Conservation (phyloP, 2,113 vertebrate genomes). For the Danionella cerebrum region DNA sequence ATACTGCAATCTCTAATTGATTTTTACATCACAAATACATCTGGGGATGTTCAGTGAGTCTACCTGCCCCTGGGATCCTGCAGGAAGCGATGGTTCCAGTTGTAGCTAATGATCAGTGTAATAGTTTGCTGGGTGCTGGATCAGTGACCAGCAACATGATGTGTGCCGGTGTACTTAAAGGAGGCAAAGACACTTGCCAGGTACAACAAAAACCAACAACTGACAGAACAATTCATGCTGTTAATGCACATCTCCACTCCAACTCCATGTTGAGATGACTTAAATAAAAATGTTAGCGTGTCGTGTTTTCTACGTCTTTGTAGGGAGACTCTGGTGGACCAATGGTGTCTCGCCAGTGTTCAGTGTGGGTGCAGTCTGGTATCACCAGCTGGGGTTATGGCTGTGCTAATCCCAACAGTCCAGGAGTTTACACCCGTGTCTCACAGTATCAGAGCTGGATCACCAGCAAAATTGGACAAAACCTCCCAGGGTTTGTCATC, state of each 20-base stretch:
- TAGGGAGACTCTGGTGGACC: slow-evolving; percentile 35
- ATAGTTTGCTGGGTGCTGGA: background rate
- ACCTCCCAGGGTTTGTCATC: slow-evolving; percentile 10
- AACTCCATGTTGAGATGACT: too few species aligned
- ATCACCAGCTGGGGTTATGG: slow-evolving; percentile 35
- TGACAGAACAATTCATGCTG: too few species aligned
- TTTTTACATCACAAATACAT: background rate
- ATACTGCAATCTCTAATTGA: background rate
- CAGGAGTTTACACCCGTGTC: slow-evolving; percentile 19
- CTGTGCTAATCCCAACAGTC: background rate
- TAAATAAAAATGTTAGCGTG: too few species aligned
- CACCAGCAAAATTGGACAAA: background rate
- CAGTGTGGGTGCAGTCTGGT: slow-evolving; percentile 26
- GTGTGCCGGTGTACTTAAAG: slow-evolving; percentile 18
- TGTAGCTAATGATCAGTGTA: background rate
- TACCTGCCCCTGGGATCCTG: slow-evolving; percentile 15
- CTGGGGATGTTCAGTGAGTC: background rate
- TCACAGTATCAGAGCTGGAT: slow-evolving; percentile 27
- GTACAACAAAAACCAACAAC: background rate
- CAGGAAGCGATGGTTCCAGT: slow-evolving; percentile 17
- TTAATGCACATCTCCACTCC: too few species aligned
- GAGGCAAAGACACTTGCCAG: slow-evolving; percentile 30
- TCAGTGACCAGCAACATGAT: slow-evolving; percentile 29
- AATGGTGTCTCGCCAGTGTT: slow-evolving; percentile 10
- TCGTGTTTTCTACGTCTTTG: background rate